Evolutionary conservation across 2,113 vertebrate genomes (phyloP).

Genomic region (Cyprinus carpio): DNA sequence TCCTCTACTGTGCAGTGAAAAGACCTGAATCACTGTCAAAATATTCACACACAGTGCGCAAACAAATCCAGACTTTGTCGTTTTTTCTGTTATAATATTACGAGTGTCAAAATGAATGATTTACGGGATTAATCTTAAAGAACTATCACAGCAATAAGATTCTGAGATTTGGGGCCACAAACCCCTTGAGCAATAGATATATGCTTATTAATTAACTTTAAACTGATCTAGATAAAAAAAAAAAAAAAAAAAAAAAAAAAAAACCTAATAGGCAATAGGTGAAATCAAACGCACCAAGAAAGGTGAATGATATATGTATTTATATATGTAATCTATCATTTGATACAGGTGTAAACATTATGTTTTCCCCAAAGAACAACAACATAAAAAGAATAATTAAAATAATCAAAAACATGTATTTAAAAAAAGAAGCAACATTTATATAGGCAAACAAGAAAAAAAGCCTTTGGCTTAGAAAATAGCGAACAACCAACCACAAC

Average conservation of each 20-base stretch:
- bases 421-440: constrained; percentile 58
- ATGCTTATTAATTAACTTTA: neutral
- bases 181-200: neutral
- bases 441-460: constrained; percentile 68
- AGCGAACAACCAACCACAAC: constrained; percentile 50
- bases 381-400: constrained; percentile 52
- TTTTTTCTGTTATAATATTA: constrained; percentile 24
- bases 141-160: neutral
- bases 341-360: constrained; percentile 79
- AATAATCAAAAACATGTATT: constrained; percentile 62
- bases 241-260: neutral
- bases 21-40: constrained; percentile 44
- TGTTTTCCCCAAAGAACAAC: constrained; percentile 56
- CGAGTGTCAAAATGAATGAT: neutral
- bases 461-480: constrained; percentile 76
- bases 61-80: neutral
- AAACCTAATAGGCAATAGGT: constrained; percentile 40
- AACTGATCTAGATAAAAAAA: neutral
- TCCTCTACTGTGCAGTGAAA: constrained; percentile 45
- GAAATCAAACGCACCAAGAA: constrained; percentile 57
- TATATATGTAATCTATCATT: constrained; percentile 78
- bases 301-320: constrained; percentile 74
- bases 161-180: neutral
- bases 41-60: neutral
- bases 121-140: neutral